phyloP scores from a whole-genome alignment of 2,113 vertebrate genomes.

The Trachemys scripta region DNA sequence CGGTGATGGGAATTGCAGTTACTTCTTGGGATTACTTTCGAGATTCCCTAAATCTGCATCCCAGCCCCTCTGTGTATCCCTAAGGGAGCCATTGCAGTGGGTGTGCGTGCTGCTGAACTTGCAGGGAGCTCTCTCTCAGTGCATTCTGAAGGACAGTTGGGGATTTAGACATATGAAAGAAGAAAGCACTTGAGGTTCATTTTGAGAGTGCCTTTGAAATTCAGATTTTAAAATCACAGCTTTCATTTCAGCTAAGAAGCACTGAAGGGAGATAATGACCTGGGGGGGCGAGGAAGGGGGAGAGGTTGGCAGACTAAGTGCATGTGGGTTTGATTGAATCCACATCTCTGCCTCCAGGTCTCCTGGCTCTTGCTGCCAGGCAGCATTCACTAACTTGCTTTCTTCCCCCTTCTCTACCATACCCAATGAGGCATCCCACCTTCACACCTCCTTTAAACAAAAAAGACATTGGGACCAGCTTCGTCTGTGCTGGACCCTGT shows the following conservation, averaged over 20 bases:
- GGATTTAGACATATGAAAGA: conserved; percentile 44
- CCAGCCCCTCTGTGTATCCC: neutral
- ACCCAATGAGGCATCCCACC: neutral
- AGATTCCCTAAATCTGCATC: neutral
- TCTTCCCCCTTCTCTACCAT: neutral
- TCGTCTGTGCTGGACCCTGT: neutral
- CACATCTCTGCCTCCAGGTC: neutral
- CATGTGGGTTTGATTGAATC: neutral
- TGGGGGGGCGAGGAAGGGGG: neutral
- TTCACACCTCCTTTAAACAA: neutral
- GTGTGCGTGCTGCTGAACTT: neutral
- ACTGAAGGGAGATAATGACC: neutral
- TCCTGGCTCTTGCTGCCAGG: neutral
- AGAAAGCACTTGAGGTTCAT: conserved; percentile 10
- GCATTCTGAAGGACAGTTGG: neutral
- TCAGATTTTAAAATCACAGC: conserved; percentile 50
- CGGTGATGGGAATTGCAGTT: neutral
- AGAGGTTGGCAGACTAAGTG: conserved; percentile 13
- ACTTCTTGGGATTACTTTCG: rapidly evolving
- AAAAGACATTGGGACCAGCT: neutral
- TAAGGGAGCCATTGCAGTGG: conserved; percentile 8
- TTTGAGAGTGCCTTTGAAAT: conserved; percentile 40
- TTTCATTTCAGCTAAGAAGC: conserved; percentile 38
- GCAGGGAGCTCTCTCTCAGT: neutral
- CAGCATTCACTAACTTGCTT: neutral